Evolutionary conservation across 2,888 invertebrate genomes (phyloP), one percentile per base, ranked within the genome.

Genomic region (Mythimna vitellina): DNA sequence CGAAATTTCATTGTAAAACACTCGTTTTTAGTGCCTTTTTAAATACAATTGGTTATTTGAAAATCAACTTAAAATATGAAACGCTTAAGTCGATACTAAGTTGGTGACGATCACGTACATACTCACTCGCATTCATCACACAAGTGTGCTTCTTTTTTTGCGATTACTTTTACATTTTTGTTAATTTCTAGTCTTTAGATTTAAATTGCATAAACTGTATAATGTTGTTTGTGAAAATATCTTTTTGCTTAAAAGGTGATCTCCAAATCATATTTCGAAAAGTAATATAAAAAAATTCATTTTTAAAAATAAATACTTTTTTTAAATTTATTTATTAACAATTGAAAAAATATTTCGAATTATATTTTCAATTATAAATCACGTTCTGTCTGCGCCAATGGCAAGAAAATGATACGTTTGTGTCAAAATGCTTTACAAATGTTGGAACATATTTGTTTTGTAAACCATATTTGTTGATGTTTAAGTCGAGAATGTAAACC

Each of bases 391-490:
- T 58, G 35, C 61, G 20, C 22, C 32, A 51, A 46, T 54, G 7
- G 46, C 20, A 46, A 46, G 46, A 46, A 38, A 60, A 60, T 62
- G 10, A 68, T 35, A 56, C 32, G 58, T 25, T 58, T 51, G 9
- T 38, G 17, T 66, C 51, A 38, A 67, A 54, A 65, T 65, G 22
- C 7, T 57, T 20, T 20, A 6, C 17, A 46, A 42, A 70, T 72
- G 20, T 80, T 29, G n/a, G 32, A 74, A 46, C 49, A 12, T 32
- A 56, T 62, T 68, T 70, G 51, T 60, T 79, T 65, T 35, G 53
- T 65, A 58, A 65, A 57, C 29, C 9, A n/a, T 22, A 17, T 57
- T 25, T 65, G 80, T 65, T 53, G 42, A 65, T 77, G 25, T 71
- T 65, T 20, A 20, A 5, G n/a, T 22, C 3, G 22, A 10, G 64